Evolutionary conservation across 2,888 invertebrate species (phyloP), one percentile per base, ranked within the genome.

Genomic region (Dasysyrphus tricinctus): DNA sequence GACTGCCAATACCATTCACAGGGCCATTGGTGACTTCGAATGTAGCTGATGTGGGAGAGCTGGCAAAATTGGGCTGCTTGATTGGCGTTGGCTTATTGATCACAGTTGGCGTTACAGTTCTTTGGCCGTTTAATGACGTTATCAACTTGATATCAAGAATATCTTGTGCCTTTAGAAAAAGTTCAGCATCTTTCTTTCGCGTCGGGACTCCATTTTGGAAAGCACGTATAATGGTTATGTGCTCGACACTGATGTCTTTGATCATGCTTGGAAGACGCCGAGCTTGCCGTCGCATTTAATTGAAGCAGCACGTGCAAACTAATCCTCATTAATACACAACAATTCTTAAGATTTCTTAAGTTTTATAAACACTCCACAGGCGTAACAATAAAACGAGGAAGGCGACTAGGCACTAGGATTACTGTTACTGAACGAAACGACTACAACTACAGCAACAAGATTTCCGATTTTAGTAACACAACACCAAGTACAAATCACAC

Each of bases 181-280:
- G 3, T 90, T 94, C 94, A 32, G 94, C 93, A 69, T 94, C 93
- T 88, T 94, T 94, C 90, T 94, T 91, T 70, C 91, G 90, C 74
- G 93, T 88, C 29, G 92, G 93, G 0, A 93, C 91, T 89, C 98
- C 98, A 93, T 98, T 97, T 88, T 96, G 95, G 92, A 97, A 97
- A 14, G 96, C 96, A 91, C 96, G 96, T 11, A 94, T 94, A 79
- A 98, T 94, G 2, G 96, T 96, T 88, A 98, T 94, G 65, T 94
- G 94, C 57, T 93, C 93, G 69, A 95, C 95, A 89, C 96, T 96
- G 34, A 97, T 96, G 89, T 95, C 94, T 75, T 95, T 93, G 87
- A 98, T 97, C 59, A 94, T 94, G 44, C 95, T 93, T 98, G 97
- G 91, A 96, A 98, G 83, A 95, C 95, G 63, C 97, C 97, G 85